These are phyloP conservation scores for Stomorhina lunata DNA, from an alignment of 2,888 invertebrate species.

Conservation along the genomic window DNA sequence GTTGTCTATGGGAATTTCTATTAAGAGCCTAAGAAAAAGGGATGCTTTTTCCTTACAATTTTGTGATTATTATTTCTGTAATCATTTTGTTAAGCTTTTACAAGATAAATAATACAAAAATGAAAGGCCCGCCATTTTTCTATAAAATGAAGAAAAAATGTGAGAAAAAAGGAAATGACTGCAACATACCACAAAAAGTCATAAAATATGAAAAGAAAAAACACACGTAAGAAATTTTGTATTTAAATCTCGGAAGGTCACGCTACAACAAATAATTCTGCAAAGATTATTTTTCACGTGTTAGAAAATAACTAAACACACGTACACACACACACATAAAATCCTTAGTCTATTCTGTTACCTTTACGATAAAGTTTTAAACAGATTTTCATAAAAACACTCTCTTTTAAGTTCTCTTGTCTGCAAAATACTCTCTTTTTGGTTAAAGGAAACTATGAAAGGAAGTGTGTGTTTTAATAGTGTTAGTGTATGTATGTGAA, in stretches of 20 bases:
- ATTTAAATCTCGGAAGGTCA: slow-evolving; percentile 59
- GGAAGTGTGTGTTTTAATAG: not conserved
- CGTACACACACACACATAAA: not conserved
- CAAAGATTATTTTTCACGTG: slow-evolving; percentile 53
- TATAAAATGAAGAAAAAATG: not conserved
- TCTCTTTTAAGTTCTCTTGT: not conserved
- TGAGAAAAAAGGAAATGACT: not conserved
- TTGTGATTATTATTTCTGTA: not conserved
- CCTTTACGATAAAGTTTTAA: slow-evolving; percentile 54
- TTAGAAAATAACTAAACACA: slow-evolving; percentile 17
- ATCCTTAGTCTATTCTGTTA: not conserved
- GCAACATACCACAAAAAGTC: not conserved
- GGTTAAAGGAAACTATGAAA: not conserved
- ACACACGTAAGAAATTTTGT: slow-evolving; percentile 22
- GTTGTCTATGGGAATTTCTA: too few relatives aligned
- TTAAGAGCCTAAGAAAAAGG: too few relatives aligned
- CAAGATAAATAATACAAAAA: slow-evolving; percentile 21
- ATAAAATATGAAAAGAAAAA: not conserved
- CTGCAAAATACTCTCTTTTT: not conserved
- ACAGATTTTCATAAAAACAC: slow-evolving; percentile 1
- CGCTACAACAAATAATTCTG: slow-evolving; percentile 38
- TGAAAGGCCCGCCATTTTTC: slow-evolving; percentile 60
- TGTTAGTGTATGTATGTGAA: not conserved
- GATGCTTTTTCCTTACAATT: too few relatives aligned
- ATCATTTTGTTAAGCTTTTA: not conserved